Conservation (phyloP, 2,888 invertebrate species). For the Cheilosia vulpina region DNA sequence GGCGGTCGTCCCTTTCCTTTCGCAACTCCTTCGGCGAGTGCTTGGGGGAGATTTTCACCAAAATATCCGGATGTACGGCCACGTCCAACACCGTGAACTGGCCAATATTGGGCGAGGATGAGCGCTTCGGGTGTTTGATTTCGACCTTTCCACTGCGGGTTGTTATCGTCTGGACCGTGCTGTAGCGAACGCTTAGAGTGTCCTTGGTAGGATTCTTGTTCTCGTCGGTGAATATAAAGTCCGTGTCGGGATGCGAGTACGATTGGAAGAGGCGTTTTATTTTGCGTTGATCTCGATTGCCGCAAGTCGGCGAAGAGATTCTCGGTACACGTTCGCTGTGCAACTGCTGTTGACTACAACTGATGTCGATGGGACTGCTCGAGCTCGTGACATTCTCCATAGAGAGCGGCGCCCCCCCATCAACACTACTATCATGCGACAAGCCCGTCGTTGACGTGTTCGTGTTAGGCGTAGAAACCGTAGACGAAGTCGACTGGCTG, state of each 20-base stretch:
- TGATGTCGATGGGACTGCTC: slow-evolving; percentile 59
- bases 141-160: slow-evolving; percentile 78
- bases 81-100: slow-evolving; percentile 79
- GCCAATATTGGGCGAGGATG: slow-evolving; percentile 80
- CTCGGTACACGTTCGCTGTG: slow-evolving; percentile 61
- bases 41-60: slow-evolving; percentile 78
- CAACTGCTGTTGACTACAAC: slow-evolving; percentile 57
- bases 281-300: slow-evolving; percentile 70
- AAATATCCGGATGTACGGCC: slow-evolving; percentile 80
- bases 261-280: slow-evolving; percentile 78
- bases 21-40: slow-evolving; percentile 75
- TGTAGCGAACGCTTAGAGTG: slow-evolving; percentile 36
- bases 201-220: slow-evolving; percentile 79
- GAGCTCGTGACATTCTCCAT: slow-evolving; percentile 64
- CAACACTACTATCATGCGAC: slow-evolving; percentile 70
- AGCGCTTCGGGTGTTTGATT: slow-evolving; percentile 78
- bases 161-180: slow-evolving; percentile 75
- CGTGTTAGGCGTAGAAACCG: slow-evolving; percentile 68
- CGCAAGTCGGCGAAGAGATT: slow-evolving; percentile 53
- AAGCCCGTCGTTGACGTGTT: slow-evolving; percentile 65
- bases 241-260: slow-evolving; percentile 80
- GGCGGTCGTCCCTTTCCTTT: slow-evolving; percentile 35
- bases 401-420: slow-evolving; percentile 58
- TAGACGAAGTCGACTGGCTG: slow-evolving; percentile 69
- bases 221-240: slow-evolving; percentile 80